These are phyloP conservation scores for Amphimallon solstitiale DNA, from an alignment of 2,888 invertebrate genomes.

Conservation along the genomic window DNA sequence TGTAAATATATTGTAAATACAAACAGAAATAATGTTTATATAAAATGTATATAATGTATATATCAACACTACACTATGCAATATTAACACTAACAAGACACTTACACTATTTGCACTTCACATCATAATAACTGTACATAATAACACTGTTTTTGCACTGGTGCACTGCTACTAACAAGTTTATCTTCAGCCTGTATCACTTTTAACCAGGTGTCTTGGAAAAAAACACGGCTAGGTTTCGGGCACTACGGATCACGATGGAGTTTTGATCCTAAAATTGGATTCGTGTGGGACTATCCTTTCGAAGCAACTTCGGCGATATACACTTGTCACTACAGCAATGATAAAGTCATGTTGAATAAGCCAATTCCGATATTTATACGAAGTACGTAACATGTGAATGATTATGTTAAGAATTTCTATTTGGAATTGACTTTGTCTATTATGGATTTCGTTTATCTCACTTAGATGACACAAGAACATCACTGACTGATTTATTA, in stretches of 20 bases:
- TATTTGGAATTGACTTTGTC: too few species aligned
- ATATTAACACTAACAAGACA: too few species aligned
- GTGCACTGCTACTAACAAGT: slow-evolving; percentile 25
- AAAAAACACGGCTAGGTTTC: slow-evolving; percentile 14
- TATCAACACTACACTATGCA: too few species aligned
- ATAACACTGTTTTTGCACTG: background rate
- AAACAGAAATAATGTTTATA: too few species aligned
- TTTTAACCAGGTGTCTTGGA: slow-evolving; percentile 34
- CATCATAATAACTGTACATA: background rate
- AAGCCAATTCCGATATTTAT: background rate
- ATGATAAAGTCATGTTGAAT: background rate
- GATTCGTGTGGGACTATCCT: slow-evolving; percentile 10
- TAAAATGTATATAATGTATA: too few species aligned
- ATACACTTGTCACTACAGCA: slow-evolving; percentile 15
- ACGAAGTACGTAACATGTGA: slow-evolving; percentile 10
- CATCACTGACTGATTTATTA: too few species aligned
- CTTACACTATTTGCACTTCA: background rate
- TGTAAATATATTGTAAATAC: too few species aligned
- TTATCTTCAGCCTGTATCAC: slow-evolving; percentile 18
- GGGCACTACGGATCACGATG: slow-evolving; percentile 18
- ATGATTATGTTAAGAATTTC: background rate
- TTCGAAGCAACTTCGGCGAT: slow-evolving; percentile 14
- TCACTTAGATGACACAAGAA: too few species aligned
- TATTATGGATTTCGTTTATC: too few species aligned
- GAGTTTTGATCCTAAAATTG: slow-evolving; percentile 24